Percentiles rank a stretch among this genome's conserved stretches.
These are phyloP conservation scores for Noctilio leporinus DNA, from an alignment of 2,113 vertebrate species.

Conservation along the genomic window DNA sequence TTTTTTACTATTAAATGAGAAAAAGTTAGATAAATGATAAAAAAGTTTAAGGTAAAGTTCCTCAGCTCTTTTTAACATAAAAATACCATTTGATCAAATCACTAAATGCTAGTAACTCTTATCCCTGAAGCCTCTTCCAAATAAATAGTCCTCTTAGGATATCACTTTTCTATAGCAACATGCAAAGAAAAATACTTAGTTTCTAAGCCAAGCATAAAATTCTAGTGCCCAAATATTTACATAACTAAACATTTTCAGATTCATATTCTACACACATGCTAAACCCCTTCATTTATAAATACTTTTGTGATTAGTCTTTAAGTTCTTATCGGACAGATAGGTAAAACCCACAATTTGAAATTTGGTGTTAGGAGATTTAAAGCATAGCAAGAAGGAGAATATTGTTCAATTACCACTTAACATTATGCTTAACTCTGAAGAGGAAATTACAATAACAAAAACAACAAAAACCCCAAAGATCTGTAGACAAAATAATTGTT, in stretches of 20 bases:
- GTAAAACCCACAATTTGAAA: neutral
- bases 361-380: neutral
- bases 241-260: constrained; percentile 36
- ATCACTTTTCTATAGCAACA: neutral
- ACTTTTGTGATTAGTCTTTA: constrained; percentile 13
- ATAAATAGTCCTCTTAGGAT: neutral
- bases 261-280: neutral
- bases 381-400: neutral
- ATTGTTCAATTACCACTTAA: neutral
- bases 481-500: neutral
- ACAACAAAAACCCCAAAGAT: neutral
- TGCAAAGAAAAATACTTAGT: neutral
- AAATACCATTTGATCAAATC: neutral
- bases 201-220: neutral
- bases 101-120: neutral
- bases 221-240: constrained; percentile 29
- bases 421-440: neutral
- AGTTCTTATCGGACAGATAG: neutral
- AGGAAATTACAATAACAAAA: neutral
- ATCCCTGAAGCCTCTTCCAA: neutral
- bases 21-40: neutral
- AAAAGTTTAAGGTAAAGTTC: neutral
- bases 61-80: neutral
- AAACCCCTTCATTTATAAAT: neutral
- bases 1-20: neutral